Base-by-base conservation (phyloP, 2,113 vertebrate genomes). In the Cromileptes altivelis region DNA sequence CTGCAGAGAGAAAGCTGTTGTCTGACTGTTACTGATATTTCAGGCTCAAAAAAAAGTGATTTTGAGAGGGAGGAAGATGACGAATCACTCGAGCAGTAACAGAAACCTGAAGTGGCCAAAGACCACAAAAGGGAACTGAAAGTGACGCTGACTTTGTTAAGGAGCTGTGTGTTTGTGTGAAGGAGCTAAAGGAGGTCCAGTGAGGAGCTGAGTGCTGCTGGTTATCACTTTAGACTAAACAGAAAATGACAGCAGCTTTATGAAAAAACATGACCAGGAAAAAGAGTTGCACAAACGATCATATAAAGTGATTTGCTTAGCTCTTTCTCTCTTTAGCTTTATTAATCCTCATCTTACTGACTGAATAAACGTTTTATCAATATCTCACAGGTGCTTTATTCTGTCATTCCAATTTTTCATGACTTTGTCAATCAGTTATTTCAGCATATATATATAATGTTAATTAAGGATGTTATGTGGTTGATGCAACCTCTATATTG, bases 221-320 rank as follows among this genome's bases (percentile, higher is more conserved):
- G 52, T 1, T 12, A 69, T 40, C 68, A 27, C 40, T 15, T 17
- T 53, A 42, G 77, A 85, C 81, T 79, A 84, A 83, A 89, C 23
- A 12, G n/a, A 62, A 78, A 83, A 70, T 64, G 69, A 78, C 52
- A 57, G 77, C 72, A 60, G 62, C 61, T 53, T 58, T 23, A 65
- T 89, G 49, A 75, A 61, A 70, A 49, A 33, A 63, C n/a, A 11
- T 25, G 25, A 13, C 14, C 37, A 56, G 42, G 70, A 65, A 69
- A 53, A 70, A 23, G 30, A 7, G 18, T 40, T n/a, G 19, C 37
- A 63, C 37, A 42, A n/a, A 40, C 6, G 19, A 63, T 63, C 10
- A 40, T 27, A 30, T 6, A 69, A 52, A 69, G 30, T 70, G 49
- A 19, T 4, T 30, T 30, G 30, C 30, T 30, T 27, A 27, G 27